Conservation (phyloP, 2,888 invertebrate species). For the Chrysolina haemoptera region DNA sequence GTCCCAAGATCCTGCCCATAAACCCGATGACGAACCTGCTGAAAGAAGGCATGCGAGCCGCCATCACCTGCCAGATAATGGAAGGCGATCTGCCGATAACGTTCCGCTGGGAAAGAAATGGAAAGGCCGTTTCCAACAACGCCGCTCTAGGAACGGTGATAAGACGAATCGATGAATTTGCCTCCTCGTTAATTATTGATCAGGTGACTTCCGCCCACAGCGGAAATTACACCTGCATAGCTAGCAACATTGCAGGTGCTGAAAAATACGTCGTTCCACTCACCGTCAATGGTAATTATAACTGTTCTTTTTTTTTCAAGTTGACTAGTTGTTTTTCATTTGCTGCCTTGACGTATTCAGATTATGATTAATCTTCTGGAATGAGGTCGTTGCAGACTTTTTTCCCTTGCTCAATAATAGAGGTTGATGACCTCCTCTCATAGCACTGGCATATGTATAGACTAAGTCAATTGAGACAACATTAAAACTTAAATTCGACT, state of each 20-base stretch:
- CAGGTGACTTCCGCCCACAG: slow-evolving; percentile 88
- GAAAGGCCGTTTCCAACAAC: slow-evolving; percentile 74
- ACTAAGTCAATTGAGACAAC: too few species aligned
- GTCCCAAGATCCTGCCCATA: slow-evolving; percentile 85
- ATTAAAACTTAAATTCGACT: too few species aligned
- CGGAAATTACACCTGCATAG: slow-evolving; percentile 93
- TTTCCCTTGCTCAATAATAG: neutral
- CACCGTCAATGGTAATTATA: slow-evolving; percentile 82
- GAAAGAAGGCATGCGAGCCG: slow-evolving; percentile 89
- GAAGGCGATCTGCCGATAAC: slow-evolving; percentile 94
- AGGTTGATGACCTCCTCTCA: neutral
- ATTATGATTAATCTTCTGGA: neutral
- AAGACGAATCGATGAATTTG: slow-evolving; percentile 85
- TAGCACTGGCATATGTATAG: too few species aligned
- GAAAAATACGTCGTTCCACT: slow-evolving; percentile 85
- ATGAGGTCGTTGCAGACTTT: neutral
- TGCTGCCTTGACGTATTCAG: neutral
- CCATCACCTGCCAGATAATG: slow-evolving; percentile 91
- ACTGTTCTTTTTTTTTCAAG: slow-evolving; percentile 74
- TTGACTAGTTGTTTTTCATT: slow-evolving; percentile 68
- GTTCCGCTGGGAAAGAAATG: slow-evolving; percentile 93
- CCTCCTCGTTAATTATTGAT: slow-evolving; percentile 88
- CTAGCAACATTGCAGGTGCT: slow-evolving; percentile 88
- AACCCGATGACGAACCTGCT: slow-evolving; percentile 86
- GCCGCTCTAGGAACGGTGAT: slow-evolving; percentile 71